These are phyloP conservation scores for Perodicticus potto DNA, from an alignment of 2,797 vertebrate species.

Conservation along the genomic window DNA sequence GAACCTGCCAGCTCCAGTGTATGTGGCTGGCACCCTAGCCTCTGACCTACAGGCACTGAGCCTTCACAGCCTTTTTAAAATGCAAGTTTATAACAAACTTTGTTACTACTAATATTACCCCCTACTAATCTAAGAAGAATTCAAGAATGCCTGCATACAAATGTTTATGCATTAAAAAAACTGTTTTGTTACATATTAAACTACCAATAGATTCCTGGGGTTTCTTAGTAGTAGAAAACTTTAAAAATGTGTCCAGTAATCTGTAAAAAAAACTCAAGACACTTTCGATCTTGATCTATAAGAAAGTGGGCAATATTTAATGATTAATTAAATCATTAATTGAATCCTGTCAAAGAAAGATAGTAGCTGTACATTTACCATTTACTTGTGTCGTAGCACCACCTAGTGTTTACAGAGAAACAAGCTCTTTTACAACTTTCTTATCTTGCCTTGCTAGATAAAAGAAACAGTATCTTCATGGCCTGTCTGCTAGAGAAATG, in stretches of 20 bases:
- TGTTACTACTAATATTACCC: constrained; percentile 20
- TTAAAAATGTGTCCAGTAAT: constrained; percentile 15
- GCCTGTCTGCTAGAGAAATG: neutral
- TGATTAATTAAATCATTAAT: constrained; percentile 16
- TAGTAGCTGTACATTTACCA: neutral
- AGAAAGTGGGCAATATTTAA: neutral
- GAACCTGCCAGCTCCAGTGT: no score
- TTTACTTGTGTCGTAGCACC: constrained; percentile 84
- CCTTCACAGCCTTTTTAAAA: no score
- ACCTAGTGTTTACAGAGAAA: constrained; percentile 81
- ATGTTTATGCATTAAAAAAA: constrained; percentile 43
- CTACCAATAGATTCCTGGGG: neutral
- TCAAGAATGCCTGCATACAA: neutral
- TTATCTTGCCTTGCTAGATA: neutral
- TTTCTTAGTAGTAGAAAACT: constrained; percentile 14
- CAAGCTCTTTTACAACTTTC: neutral
- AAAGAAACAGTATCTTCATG: neutral
- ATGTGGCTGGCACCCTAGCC: no score
- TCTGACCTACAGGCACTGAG: no score
- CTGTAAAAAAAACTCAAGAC: neutral
- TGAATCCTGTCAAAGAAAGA: neutral
- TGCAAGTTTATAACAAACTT: neutral
- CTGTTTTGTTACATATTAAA: constrained; percentile 8
- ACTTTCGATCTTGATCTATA: constrained; percentile 15
- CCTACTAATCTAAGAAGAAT: constrained; percentile 52